Base-by-base conservation (phyloP, 1,140 invertebrate genomes). In the Calycopis cecrops region DNA sequence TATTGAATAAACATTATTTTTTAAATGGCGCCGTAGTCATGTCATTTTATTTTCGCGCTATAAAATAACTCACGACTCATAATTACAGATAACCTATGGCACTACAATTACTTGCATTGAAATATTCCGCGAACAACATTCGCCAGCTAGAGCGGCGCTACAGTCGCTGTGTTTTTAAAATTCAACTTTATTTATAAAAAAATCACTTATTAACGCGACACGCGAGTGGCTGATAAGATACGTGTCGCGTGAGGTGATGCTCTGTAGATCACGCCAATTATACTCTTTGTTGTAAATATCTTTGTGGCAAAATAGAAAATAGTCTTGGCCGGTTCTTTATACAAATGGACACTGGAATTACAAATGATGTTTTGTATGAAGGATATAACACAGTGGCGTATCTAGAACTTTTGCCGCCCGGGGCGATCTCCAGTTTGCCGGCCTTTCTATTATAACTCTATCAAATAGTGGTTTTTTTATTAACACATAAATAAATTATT, bases 51-150 rank as follows among this genome's bases (percentile, higher is more conserved):
- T 40, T 40, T 40, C 16, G 38, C 38, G 38, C 38, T 14, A 40
- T 40, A 40, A 40, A 40, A 40, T 40, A 40, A 35, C 34, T 35
- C 34, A 35, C 34, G 38, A 40, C 38, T 16, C 16, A 40, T 40
- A 40, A 40, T 40, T 40, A 14, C n/a, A 40, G 38, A 40, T 40
- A 40, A 40, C 38, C 38, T 40, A 40, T 40, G 38, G 11, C 38
- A 40, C 38, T 8, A n/a, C 38, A 40, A 40, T 40, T 40, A 40
- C 12, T 14, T 40, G 38, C 16, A 4, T n/a, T 37, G 35, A 37
- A 37, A 3, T 37, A 37, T 37, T 37, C 35, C 35, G 10, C 35
- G 3, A 37, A 11, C 10, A 37, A 37, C 10, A n/a, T 11, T 37
- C 35, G 3, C 35, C 35, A 37, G 1, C n/a, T 8, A 37, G 35